These are phyloP conservation scores for Tapirus terrestris DNA, from an alignment of 2,113 vertebrate species.

Conservation along the genomic window DNA sequence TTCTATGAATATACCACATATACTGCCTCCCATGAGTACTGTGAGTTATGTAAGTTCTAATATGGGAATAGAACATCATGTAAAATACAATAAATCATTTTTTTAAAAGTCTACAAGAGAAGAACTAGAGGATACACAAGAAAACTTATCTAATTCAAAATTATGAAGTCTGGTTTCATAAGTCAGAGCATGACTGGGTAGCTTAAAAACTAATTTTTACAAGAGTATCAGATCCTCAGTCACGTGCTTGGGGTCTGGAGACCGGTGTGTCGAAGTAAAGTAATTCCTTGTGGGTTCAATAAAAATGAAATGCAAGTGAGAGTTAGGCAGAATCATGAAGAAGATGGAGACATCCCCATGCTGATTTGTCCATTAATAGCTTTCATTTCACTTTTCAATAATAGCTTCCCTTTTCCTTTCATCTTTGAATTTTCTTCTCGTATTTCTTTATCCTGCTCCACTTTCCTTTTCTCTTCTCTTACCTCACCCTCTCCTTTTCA, in stretches of 20 bases:
- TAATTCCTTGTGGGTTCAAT: background rate
- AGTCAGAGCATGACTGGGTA: background rate
- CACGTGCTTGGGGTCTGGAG: background rate
- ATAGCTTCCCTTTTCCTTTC: background rate
- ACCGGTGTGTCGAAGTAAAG: background rate
- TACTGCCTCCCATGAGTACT: slow-evolving; percentile 8
- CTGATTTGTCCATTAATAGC: background rate
- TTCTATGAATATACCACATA: slow-evolving; percentile 41
- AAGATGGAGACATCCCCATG: background rate
- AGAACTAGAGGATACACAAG: background rate
- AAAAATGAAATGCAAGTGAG: background rate
- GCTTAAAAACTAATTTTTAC: background rate
- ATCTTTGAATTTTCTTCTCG: background rate
- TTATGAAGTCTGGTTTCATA: background rate
- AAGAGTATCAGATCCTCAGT: background rate
- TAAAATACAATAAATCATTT: slow-evolving; percentile 39
- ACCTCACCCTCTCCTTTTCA: background rate
- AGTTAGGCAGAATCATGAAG: background rate
- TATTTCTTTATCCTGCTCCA: background rate
- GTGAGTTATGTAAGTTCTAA: slow-evolving; percentile 66
- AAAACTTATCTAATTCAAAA: slow-evolving; percentile 29
- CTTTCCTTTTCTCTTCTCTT: background rate
- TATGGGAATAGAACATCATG: slow-evolving; percentile 52
- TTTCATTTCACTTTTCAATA: background rate
- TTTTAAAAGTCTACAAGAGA: slow-evolving; percentile 12